Percentiles rank a stretch among this genome's conserved stretches.
phyloP scores from a whole-genome alignment of 2,113 vertebrate species.

The Irena cyanogastra region DNA sequence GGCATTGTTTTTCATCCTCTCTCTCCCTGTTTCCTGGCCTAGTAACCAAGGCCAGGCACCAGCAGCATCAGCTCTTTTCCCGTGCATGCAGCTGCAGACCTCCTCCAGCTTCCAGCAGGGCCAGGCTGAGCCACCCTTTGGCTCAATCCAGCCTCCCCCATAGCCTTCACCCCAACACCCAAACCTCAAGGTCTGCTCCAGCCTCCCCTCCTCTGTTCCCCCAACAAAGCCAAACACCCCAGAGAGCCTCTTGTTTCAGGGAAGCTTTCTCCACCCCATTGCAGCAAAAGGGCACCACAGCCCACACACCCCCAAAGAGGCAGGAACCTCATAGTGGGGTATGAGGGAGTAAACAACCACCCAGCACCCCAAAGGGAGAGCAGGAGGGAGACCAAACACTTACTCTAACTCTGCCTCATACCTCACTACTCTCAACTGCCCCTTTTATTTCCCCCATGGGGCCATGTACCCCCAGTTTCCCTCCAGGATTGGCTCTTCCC shows the following conservation, averaged over 20 bases:
- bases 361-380: accelerated
- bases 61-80: background rate
- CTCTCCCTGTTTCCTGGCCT: background rate
- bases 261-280: background rate
- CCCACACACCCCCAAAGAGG: too few relatives aligned
- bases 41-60: background rate
- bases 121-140: background rate
- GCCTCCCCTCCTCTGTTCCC: accelerated
- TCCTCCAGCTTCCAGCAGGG: background rate
- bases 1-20: too few relatives aligned
- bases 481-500: background rate
- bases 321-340: accelerated
- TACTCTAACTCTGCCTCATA: background rate
- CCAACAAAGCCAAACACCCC: background rate
- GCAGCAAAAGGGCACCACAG: background rate
- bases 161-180: accelerated
- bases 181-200: background rate
- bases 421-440: accelerated
- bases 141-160: background rate
- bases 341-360: accelerated
- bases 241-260: accelerated
- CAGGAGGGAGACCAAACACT: accelerated
- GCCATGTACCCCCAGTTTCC: accelerated
- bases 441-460: slow-evolving; percentile 17
- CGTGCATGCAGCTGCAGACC: background rate